These are phyloP conservation scores for Micrasema longulum DNA, from an alignment of 1,140 invertebrate genomes.

Conservation along the genomic window DNA sequence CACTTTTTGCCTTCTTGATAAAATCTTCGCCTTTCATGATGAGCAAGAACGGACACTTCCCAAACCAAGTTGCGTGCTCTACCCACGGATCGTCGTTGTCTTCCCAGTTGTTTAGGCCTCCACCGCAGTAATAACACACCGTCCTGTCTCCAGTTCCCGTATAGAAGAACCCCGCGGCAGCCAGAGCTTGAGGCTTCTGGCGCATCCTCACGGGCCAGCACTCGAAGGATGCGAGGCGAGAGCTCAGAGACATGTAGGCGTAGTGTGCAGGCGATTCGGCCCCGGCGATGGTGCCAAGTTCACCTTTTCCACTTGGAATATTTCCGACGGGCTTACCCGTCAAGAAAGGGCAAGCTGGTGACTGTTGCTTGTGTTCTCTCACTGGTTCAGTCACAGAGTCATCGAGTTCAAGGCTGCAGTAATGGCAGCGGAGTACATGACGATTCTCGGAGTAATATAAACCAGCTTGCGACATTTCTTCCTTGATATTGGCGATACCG, in stretches of 20 bases:
- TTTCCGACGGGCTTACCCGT: too few relatives aligned
- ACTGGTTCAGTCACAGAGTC: too few relatives aligned
- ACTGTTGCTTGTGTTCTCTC: too few relatives aligned
- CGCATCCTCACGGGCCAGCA: constrained; percentile 81
- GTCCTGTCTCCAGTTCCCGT: constrained; percentile 86
- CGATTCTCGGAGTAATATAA: too few relatives aligned
- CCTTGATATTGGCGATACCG: too few relatives aligned
- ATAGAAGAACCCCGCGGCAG: constrained; percentile 91
- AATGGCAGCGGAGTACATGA: too few relatives aligned
- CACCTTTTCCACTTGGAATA: too few relatives aligned
- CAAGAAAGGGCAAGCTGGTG: too few relatives aligned
- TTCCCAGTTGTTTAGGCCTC: constrained; percentile 91
- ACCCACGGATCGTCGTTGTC: constrained; percentile 87
- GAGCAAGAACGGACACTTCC: constrained; percentile 80
- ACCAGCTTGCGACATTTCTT: too few relatives aligned
- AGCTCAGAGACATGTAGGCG: constrained; percentile 71
- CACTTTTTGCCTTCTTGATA: constrained; percentile 57
- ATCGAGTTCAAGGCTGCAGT: too few relatives aligned
- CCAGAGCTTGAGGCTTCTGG: constrained; percentile 81
- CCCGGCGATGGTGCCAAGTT: too few relatives aligned
- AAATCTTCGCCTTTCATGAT: constrained; percentile 81
- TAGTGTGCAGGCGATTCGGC: too few relatives aligned
- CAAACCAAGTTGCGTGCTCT: constrained; percentile 89
- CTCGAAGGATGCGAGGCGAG: constrained; percentile 77
- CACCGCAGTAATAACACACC: constrained; percentile 87